These are phyloP conservation scores for Panthera leo DNA, from an alignment of 2,113 vertebrate species.

Conservation along the genomic window DNA sequence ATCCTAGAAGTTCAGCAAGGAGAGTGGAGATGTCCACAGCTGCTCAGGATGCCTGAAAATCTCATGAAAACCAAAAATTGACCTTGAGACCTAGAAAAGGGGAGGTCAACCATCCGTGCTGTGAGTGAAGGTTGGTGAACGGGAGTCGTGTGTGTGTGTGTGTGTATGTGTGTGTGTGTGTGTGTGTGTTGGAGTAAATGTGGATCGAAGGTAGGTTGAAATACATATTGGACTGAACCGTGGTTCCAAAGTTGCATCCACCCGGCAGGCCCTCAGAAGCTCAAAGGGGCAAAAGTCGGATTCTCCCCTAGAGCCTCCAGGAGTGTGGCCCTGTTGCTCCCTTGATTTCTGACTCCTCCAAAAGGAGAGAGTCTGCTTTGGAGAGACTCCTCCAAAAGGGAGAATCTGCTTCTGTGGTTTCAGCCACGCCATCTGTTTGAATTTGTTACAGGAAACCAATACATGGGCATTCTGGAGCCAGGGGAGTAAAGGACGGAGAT, in stretches of 20 bases:
- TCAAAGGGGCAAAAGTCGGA: too few species aligned
- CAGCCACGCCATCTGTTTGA: not conserved
- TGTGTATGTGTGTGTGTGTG: not conserved
- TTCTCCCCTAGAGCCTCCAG: not conserved
- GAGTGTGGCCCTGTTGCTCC: rapidly evolving
- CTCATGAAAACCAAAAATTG: not conserved
- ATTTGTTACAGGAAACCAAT: not conserved
- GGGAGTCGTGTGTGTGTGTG: not conserved
- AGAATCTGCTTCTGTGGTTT: not conserved
- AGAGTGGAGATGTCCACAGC: not conserved
- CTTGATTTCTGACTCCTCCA: not conserved
- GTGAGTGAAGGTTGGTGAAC: not conserved
- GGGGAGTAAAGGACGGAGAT: not conserved
- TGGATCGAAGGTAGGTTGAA: not conserved
- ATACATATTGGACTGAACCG: not conserved
- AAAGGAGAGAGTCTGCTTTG: not conserved
- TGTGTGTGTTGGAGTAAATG: not conserved
- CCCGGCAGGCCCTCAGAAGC: not conserved
- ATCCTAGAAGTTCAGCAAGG: not conserved
- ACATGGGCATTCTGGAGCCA: not conserved
- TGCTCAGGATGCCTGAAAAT: not conserved
- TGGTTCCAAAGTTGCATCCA: not conserved
- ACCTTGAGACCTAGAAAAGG: not conserved
- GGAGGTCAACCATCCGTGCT: not conserved
- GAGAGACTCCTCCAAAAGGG: not conserved